These are phyloP conservation scores for Sparus aurata DNA, from an alignment of 2,797 vertebrate species.

Conservation along the genomic window DNA sequence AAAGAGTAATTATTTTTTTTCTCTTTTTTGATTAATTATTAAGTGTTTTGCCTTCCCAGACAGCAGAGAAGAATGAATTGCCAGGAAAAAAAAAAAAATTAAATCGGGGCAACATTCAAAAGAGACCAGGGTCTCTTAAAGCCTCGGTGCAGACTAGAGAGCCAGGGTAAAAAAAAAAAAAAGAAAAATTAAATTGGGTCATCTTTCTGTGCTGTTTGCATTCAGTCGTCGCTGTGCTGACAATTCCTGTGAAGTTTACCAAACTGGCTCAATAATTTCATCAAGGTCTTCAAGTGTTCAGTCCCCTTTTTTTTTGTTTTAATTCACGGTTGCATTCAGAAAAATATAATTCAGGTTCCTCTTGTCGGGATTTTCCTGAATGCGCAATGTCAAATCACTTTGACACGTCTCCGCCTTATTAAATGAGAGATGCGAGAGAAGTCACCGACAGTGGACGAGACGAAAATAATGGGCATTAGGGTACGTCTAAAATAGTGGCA, in stretches of 20 bases:
- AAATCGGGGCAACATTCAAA: conserved; percentile 72
- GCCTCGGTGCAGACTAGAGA: conserved; percentile 67
- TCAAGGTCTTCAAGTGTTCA: conserved; percentile 29
- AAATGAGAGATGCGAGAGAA: conserved; percentile 47
- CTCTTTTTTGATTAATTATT: conserved; percentile 70
- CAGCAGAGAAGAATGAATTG: conserved; percentile 55
- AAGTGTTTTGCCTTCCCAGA: conserved; percentile 59
- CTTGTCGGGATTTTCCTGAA: conserved; percentile 26
- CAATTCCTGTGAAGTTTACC: conserved; percentile 36
- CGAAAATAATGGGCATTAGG: conserved; percentile 73
- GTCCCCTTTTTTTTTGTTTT: not conserved
- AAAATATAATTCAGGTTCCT: conserved; percentile 14
- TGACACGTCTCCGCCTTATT: conserved; percentile 40
- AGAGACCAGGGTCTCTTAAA: conserved; percentile 72
- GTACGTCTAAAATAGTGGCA: conserved; percentile 69
- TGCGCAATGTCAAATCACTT: conserved; percentile 41
- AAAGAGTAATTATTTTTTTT: conserved; percentile 54
- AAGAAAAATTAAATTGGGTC: conserved; percentile 62
- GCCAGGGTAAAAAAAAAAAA: conserved; percentile 57
- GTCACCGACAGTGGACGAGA: conserved; percentile 53
- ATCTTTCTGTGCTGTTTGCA: conserved; percentile 51
- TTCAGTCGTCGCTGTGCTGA: conserved; percentile 6
- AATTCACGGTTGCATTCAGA: conserved; percentile 18
- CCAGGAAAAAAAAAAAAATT: conserved; percentile 67
- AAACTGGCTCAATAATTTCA: conserved; percentile 32